phyloP scores from a whole-genome alignment of 2,797 vertebrate species.

The Cryptoprocta ferox region DNA sequence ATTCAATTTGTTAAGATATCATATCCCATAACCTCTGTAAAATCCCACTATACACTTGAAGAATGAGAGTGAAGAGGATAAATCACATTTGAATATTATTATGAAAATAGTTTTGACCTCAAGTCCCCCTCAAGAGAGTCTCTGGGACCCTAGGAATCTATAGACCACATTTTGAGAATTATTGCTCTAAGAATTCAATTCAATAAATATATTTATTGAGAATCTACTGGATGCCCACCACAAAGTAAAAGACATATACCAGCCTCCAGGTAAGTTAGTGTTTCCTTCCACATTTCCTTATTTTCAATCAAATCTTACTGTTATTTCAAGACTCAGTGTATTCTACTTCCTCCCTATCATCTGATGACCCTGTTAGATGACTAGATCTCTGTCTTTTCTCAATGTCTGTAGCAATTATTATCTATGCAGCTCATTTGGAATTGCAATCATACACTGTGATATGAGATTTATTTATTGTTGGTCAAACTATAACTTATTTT shows the following conservation, averaged over 20 bases:
- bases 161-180: background rate
- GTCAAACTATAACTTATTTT: background rate
- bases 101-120: background rate
- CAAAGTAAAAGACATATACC: background rate
- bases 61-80: background rate
- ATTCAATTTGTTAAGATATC: background rate
- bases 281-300: background rate
- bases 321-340: background rate
- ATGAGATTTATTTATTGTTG: background rate
- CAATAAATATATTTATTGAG: background rate
- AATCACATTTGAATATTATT: background rate
- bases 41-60: background rate
- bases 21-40: background rate
- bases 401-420: background rate
- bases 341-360: background rate
- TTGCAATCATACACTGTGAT: background rate
- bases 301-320: background rate
- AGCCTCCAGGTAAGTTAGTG: background rate
- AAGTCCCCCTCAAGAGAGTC: background rate
- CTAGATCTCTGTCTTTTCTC: background rate
- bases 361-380: background rate
- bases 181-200: background rate
- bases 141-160: background rate
- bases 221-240: background rate
- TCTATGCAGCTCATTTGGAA: conserved; percentile 3